Conservation (phyloP, 2,888 invertebrate genomes). For the Gymnosoma rotundatum region DNA sequence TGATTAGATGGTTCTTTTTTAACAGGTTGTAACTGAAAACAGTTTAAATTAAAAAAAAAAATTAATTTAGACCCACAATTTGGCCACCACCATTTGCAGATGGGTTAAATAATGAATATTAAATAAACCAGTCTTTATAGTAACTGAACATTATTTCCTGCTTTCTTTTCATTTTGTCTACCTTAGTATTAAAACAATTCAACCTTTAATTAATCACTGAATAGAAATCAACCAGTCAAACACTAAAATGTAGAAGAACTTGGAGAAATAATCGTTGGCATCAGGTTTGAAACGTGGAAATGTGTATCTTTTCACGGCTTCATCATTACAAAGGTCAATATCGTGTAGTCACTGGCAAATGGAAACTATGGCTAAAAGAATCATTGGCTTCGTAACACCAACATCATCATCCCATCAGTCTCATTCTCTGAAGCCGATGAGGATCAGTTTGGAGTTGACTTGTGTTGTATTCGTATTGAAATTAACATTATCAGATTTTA, state of each 20-base stretch:
- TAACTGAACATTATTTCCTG: conserved; percentile 30
- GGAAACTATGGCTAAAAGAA: conserved; percentile 17
- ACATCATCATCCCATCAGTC: conserved; percentile 29
- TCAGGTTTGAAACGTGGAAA: conserved; percentile 68
- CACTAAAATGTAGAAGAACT: conserved; percentile 11
- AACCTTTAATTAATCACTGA: conserved; percentile 61
- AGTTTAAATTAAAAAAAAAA: too few relatives aligned
- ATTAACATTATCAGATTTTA: conserved; percentile 62
- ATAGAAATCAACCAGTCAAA: conserved; percentile 51
- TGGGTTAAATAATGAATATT: conserved; percentile 52
- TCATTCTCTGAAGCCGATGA: conserved; percentile 28
- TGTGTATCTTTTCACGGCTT: conserved; percentile 41
- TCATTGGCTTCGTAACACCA: conserved; percentile 17
- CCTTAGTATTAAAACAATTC: conserved; percentile 36
- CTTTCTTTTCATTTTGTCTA: not conserved
- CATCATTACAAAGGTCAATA: conserved; percentile 68
- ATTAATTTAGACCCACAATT: not conserved
- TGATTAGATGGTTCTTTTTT: too few relatives aligned
- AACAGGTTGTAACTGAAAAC: too few relatives aligned
- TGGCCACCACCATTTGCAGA: conserved; percentile 13
- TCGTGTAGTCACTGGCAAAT: conserved; percentile 65
- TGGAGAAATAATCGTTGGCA: conserved; percentile 61
- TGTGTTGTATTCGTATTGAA: conserved; percentile 42
- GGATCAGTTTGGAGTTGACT: conserved; percentile 38
- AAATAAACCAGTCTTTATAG: conserved; percentile 63